phyloP scores from a whole-genome alignment of 2,797 vertebrate species.

The Glyptemys insculpta region DNA sequence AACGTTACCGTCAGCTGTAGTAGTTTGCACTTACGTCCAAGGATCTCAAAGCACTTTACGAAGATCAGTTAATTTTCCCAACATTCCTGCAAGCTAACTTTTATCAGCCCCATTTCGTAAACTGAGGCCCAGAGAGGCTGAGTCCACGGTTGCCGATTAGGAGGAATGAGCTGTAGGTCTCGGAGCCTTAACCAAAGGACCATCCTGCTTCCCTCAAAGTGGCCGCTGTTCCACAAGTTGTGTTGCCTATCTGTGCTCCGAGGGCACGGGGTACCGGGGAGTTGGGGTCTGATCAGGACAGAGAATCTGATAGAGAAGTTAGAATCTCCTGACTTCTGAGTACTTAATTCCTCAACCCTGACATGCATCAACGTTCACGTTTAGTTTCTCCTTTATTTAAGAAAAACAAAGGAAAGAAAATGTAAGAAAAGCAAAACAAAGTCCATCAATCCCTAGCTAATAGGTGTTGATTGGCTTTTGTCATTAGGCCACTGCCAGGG shows the following conservation, averaged over 20 bases:
- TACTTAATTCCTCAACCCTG: background rate
- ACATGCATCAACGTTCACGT: background rate
- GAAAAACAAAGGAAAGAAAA: background rate
- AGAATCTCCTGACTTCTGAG: background rate
- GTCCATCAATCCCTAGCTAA: background rate
- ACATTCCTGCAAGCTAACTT: background rate
- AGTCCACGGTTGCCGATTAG: background rate
- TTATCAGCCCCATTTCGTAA: background rate
- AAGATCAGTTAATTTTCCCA: background rate
- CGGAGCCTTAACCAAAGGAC: background rate
- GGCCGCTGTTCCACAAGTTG: background rate
- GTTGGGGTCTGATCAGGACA: rapidly evolving
- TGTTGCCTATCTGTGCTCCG: background rate
- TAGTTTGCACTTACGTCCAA: background rate
- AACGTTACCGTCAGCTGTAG: background rate
- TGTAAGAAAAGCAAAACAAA: background rate
- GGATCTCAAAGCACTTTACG: rapidly evolving
- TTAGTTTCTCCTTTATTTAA: background rate
- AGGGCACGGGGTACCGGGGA: rapidly evolving
- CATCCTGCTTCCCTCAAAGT: background rate
- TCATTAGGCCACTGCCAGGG: background rate
- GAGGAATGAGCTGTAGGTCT: background rate
- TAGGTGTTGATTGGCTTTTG: background rate
- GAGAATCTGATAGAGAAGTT: background rate
- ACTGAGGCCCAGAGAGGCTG: background rate